Base-by-base conservation (phyloP, 2,113 vertebrate species). In the Ammodytes marinus region DNA sequence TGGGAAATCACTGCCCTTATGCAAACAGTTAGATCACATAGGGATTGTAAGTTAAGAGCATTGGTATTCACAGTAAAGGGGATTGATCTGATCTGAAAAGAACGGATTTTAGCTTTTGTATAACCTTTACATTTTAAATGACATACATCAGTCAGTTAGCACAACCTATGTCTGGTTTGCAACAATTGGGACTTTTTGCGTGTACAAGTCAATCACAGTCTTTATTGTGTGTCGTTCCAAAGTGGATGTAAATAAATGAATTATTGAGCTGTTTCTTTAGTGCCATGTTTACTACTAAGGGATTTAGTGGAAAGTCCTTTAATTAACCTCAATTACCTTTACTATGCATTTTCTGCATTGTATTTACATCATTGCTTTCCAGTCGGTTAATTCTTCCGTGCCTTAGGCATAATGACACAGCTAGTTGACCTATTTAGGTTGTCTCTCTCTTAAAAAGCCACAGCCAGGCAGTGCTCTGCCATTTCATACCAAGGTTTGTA, bases 401-500 rank as follows among this genome's bases (percentile, higher is more conserved):
- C 64, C 77, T 82, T 0, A 53, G 61, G 35, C 35, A 27, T 86
- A 76, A 83, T 72, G 71, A 82, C 59, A 35, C 49, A 1, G 52
- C 54, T 49, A 27, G 27, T 72, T 87, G 81, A 92, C 84, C 79
- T 77, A 58, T 86, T 87, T 86, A 86, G 27, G 47, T 76, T 42
- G 35, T 50, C 15, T 57, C 19, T 57, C 19, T 72, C 15, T 61
- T 72, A 57, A 81, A 76, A 82, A 72, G 58, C 65, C 53, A 74
- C 46, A 77, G 50, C n/a, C 7, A 47, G 68, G 35, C 47, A 43
- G 37, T 6, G 14, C 57, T 64, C 15, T 55, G 40, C 13, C 42
- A 35, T 78, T 68, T 82, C 27, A 1, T 54, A 46, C 49, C 46
- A 43, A 47, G 53, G 46, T 43, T 52, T 71, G 45, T 60, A 15